phyloP scores from a whole-genome alignment of 1,140 invertebrate species.

The Drosophila sucinea region DNA sequence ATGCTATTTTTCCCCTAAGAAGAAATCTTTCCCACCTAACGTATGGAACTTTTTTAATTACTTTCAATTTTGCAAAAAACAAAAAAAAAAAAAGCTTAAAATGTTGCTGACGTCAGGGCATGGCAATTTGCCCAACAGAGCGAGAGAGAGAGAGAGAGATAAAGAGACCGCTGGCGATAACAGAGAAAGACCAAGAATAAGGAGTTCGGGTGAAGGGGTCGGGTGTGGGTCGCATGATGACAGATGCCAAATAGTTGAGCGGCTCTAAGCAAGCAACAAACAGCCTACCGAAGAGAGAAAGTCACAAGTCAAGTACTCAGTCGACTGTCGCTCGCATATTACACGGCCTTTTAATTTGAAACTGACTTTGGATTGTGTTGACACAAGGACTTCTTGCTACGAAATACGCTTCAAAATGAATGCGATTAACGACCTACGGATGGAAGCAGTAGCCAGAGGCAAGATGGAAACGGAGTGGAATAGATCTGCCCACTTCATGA shows the following conservation, averaged over 20 bases:
- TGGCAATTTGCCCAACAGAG: slow-evolving; percentile 7
- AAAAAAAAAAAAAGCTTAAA: slow-evolving; percentile 4
- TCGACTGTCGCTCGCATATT: neutral
- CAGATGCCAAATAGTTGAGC: slow-evolving; percentile 2
- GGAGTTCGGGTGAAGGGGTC: neutral
- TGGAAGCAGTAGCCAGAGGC: neutral
- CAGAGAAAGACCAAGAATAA: neutral
- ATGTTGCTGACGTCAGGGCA: slow-evolving; percentile 9
- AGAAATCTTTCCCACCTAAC: neutral
- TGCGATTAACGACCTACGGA: slow-evolving; percentile 51
- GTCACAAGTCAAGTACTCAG: slow-evolving; percentile 22
- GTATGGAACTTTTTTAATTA: slow-evolving; percentile 13
- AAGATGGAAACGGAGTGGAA: slow-evolving; percentile 12
- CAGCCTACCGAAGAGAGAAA: slow-evolving; percentile 25
- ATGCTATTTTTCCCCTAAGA: neutral
- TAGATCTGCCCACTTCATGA: slow-evolving; percentile 14
- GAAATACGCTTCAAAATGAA: slow-evolving; percentile 47
- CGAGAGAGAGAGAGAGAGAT: neutral
- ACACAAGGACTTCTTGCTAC: slow-evolving; percentile 43
- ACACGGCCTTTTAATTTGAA: slow-evolving; percentile 51
- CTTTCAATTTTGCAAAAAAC: slow-evolving; percentile 3
- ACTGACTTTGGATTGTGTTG: slow-evolving; percentile 52
- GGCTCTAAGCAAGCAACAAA: slow-evolving; percentile 21
- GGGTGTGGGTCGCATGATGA: neutral
- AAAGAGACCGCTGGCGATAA: neutral